Percentiles rank a stretch among this genome's conserved stretches.
Evolutionary conservation across 2,888 invertebrate species (phyloP).

Genomic region (Drosophila yooni): DNA sequence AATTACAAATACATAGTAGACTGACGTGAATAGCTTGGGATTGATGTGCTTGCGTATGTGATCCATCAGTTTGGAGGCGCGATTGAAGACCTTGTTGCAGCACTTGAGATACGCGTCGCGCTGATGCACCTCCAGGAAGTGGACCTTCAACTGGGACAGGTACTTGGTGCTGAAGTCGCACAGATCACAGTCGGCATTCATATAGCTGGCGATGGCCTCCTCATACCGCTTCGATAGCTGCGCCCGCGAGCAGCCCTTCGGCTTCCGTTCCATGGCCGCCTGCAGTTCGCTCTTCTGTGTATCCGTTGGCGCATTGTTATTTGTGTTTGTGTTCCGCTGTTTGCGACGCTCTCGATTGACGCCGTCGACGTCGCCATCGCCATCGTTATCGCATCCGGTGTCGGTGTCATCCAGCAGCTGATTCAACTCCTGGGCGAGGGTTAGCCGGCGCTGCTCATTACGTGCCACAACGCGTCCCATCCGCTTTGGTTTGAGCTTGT

Average conservation of each 20-base stretch:
- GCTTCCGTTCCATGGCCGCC: constrained; percentile 62
- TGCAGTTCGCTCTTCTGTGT: constrained; percentile 54
- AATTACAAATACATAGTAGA: neutral
- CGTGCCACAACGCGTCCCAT: constrained; percentile 20
- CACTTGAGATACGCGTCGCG: constrained; percentile 78
- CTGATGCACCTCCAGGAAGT: constrained; percentile 75
- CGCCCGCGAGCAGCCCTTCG: constrained; percentile 71
- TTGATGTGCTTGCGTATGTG: constrained; percentile 80
- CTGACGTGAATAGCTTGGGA: constrained; percentile 78
- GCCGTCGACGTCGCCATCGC: neutral
- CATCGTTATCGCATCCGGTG: neutral
- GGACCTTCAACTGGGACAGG: constrained; percentile 72
- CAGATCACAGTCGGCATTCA: constrained; percentile 78
- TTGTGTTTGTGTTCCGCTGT: constrained; percentile 3
- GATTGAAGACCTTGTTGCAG: constrained; percentile 73
- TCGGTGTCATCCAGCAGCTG: constrained; percentile 47
- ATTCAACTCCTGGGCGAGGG: constrained; percentile 57
- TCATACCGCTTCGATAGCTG: constrained; percentile 70
- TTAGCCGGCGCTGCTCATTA: constrained; percentile 19
- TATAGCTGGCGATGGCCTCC: constrained; percentile 72
- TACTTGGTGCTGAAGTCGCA: constrained; percentile 71
- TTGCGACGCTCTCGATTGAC: constrained; percentile 38
- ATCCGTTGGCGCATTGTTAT: constrained; percentile 15
- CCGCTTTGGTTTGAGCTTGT: constrained; percentile 59
- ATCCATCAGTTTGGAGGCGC: constrained; percentile 74